Evolutionary conservation across 1,140 invertebrate species (phyloP).

Genomic region (honey bee (Apis mellifera)): Amel_HAv3.1 CM009943.2:6875001-6875500

Average conservation of each 20-base stretch:
- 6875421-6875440: neutral
- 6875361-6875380: constrained; percentile 15
- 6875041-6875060: neutral
- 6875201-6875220: neutral
- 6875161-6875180: constrained; percentile 64
- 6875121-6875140: constrained; percentile 27
- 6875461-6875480: constrained; percentile 48
- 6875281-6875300: neutral
- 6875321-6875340: constrained; percentile 28
- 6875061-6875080: neutral
- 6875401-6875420: constrained; percentile 32
- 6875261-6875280: neutral
- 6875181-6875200: constrained; percentile 74
- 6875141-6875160: constrained; percentile 15
- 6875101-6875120: constrained; percentile 38
- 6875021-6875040: neutral
- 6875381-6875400: constrained; percentile 53
- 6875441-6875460: constrained; percentile 4
- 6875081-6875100: neutral
- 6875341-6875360: constrained; percentile 20
- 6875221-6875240: neutral
- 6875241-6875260: neutral
- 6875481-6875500: constrained; percentile 64
- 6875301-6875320: constrained; percentile 25
- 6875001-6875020: constrained; percentile 15